These are phyloP conservation scores for Carettochelys insculpta DNA, from an alignment of 2,113 vertebrate species.

Conservation along the genomic window DNA sequence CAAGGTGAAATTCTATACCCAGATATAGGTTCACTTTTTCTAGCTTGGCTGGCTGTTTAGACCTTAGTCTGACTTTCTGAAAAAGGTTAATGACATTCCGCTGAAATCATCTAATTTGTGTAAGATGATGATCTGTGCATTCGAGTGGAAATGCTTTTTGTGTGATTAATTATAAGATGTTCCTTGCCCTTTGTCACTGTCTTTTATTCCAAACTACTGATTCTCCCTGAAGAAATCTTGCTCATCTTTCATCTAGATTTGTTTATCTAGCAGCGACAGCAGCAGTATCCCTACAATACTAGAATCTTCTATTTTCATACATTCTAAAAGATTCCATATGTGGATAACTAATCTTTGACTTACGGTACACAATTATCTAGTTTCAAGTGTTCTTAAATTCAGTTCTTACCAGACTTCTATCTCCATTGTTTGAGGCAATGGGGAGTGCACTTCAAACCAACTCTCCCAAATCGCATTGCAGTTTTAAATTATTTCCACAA, in stretches of 20 bases:
- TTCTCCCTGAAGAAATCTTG: not conserved
- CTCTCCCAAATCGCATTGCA: not conserved
- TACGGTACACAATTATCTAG: not conserved
- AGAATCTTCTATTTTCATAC: not conserved
- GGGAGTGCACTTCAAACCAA: not conserved
- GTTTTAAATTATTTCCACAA: not conserved
- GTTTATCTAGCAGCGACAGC: not conserved
- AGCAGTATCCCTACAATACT: not conserved
- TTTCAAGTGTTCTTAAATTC: not conserved
- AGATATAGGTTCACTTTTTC: not conserved
- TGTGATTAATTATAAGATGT: constrained; percentile 60
- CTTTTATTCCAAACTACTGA: constrained; percentile 53
- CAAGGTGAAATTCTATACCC: not conserved
- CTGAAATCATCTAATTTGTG: constrained; percentile 19
- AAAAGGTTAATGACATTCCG: not conserved
- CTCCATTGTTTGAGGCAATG: not conserved
- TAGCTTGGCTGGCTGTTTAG: not conserved
- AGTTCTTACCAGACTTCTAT: not conserved
- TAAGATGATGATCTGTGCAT: constrained; percentile 22
- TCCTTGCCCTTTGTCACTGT: not conserved
- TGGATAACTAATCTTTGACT: not conserved
- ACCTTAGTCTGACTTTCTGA: not conserved
- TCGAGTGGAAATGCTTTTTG: constrained; percentile 31
- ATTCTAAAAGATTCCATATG: not conserved
- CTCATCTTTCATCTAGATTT: not conserved